These are phyloP conservation scores for Limnodromus scolopaceus DNA, from an alignment of 2,797 vertebrate genomes.

Conservation along the genomic window DNA sequence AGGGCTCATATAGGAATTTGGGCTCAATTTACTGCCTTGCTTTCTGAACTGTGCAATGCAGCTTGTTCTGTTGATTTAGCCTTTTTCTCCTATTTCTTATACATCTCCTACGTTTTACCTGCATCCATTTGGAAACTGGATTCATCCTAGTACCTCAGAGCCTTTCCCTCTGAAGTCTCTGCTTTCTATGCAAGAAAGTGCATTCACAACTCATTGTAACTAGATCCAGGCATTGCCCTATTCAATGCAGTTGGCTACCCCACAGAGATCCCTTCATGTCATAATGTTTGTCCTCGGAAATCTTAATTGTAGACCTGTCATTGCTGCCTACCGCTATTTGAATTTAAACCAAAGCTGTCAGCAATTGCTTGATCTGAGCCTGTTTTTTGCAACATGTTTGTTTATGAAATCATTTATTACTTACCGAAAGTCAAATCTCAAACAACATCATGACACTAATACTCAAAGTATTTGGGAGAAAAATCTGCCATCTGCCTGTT, in stretches of 20 bases:
- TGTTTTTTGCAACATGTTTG: not conserved
- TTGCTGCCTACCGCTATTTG: not conserved
- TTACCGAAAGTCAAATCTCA: not conserved
- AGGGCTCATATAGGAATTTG: not conserved
- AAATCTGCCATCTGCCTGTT: not conserved
- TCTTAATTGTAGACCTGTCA: not conserved
- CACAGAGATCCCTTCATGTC: not conserved
- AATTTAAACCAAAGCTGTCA: not conserved
- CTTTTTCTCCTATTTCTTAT: not conserved
- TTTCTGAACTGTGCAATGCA: not conserved
- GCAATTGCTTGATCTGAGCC: not conserved
- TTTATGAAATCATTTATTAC: not conserved
- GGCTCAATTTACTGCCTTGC: not conserved
- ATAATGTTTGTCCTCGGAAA: not conserved
- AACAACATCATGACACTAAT: not conserved
- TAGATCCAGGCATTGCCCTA: not conserved
- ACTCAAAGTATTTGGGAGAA: not conserved
- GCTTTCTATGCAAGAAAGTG: not conserved
- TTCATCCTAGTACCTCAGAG: not conserved
- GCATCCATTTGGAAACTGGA: not conserved
- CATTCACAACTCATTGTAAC: not conserved
- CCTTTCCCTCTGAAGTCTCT: not conserved
- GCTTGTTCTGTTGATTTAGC: not conserved
- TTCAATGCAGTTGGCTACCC: not conserved
- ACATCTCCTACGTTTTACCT: not conserved